phyloP scores from a whole-genome alignment of 2,113 vertebrate genomes.

The Limanda limanda region DNA sequence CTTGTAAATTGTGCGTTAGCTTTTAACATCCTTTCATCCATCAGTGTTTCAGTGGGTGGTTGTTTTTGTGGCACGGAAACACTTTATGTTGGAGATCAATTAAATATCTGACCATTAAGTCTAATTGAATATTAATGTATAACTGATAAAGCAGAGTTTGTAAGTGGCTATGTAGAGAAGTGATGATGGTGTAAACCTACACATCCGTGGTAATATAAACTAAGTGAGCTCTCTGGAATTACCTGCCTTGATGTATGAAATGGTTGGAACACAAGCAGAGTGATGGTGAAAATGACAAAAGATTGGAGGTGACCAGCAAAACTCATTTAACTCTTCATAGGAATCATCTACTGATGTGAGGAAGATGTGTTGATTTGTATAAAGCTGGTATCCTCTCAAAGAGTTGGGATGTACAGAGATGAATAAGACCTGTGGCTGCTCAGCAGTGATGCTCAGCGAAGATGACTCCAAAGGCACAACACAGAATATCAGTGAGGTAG shows the following conservation, averaged over 20 bases:
- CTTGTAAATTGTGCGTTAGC: neutral
- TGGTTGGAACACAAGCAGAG: neutral
- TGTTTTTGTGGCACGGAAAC: neutral
- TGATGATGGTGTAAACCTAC: constrained; percentile 13
- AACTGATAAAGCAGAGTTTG: no score
- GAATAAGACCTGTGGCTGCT: no score
- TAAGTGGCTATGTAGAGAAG: neutral
- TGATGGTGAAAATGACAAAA: no score
- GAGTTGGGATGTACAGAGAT: no score
- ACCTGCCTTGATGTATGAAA: neutral
- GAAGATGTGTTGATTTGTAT: no score
- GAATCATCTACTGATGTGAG: no score
- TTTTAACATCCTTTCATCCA: neutral
- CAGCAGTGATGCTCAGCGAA: no score
- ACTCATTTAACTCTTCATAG: no score
- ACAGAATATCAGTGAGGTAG: no score
- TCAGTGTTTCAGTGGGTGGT: constrained; percentile 1
- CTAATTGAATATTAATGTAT: constrained; percentile 11
- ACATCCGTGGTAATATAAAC: neutral
- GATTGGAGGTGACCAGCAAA: no score
- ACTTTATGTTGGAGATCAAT: neutral
- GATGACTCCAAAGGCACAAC: no score
- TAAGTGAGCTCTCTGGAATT: neutral
- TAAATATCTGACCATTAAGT: constrained; percentile 21
- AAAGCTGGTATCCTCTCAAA: no score